phyloP scores from a whole-genome alignment of 2,888 invertebrate genomes.

The Ephialtes manifestator region DNA sequence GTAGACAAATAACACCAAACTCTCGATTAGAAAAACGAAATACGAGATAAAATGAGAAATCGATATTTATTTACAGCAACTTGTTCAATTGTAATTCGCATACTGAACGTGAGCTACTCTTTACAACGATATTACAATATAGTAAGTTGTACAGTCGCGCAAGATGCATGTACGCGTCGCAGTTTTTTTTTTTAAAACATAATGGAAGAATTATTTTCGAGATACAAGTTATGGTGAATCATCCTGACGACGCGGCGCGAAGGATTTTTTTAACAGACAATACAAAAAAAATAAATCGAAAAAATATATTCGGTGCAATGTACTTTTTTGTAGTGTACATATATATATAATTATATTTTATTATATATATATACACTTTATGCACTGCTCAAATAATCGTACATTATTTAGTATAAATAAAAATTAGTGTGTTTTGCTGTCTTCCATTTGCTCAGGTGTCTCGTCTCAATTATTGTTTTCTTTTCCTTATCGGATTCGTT shows the following conservation, averaged over 20 bases:
- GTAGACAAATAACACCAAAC: not conserved
- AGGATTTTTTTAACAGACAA: not conserved
- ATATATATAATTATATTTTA: too few species aligned
- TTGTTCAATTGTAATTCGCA: constrained; percentile 45
- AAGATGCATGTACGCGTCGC: constrained; percentile 21
- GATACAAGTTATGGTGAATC: constrained; percentile 26
- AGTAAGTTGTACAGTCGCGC: constrained; percentile 46
- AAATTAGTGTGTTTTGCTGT: constrained; percentile 70
- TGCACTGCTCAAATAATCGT: constrained; percentile 81
- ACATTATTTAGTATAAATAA: constrained; percentile 79
- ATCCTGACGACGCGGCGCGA: not conserved
- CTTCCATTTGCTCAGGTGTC: constrained; percentile 39
- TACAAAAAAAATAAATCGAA: not conserved
- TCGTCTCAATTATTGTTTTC: constrained; percentile 54
- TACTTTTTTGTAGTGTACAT: constrained; percentile 65
- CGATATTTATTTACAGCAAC: constrained; percentile 59
- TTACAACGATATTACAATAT: constrained; percentile 44
- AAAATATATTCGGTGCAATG: constrained; percentile 8
- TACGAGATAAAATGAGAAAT: constrained; percentile 46
- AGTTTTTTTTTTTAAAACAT: constrained; percentile 5
- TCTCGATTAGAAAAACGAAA: not conserved
- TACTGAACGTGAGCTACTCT: constrained; percentile 26
- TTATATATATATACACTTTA: constrained; percentile 60
- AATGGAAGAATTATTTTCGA: constrained; percentile 57
- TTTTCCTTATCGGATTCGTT: constrained; percentile 66